These are phyloP conservation scores for Hipposideros larvatus DNA, from an alignment of 2,797 vertebrate genomes.

Conservation along the genomic window DNA sequence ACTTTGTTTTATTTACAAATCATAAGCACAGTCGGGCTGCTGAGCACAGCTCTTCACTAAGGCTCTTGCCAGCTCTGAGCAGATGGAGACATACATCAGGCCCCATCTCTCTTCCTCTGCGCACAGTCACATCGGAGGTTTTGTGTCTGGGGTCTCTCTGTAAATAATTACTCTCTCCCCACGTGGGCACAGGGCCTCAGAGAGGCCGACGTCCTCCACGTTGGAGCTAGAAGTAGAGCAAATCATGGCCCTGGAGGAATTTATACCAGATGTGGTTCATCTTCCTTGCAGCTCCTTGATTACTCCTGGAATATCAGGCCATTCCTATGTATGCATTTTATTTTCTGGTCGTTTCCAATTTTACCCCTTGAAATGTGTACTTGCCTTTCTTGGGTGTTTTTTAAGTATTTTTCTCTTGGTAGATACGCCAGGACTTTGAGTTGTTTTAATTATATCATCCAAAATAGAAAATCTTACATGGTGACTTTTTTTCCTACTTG, in stretches of 20 bases:
- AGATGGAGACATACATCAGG: slow-evolving; percentile 88
- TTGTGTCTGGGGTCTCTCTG: neutral
- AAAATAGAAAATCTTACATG: neutral
- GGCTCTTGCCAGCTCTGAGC: slow-evolving; percentile 89
- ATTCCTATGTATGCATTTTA: neutral
- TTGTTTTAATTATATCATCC: neutral
- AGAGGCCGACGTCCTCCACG: neutral
- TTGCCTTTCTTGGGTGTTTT: neutral
- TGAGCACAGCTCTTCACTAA: slow-evolving; percentile 87
- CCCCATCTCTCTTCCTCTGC: neutral
- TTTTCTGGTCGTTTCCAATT: neutral
- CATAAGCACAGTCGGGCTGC: slow-evolving; percentile 88
- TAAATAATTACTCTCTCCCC: neutral
- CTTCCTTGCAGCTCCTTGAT: neutral
- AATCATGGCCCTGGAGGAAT: neutral
- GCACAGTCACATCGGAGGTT: neutral
- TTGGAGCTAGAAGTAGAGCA: neutral
- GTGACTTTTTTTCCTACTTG: neutral
- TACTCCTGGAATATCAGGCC: neutral
- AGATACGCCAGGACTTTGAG: neutral
- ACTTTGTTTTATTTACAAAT: slow-evolving; percentile 93
- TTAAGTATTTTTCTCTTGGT: neutral
- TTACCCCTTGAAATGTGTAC: neutral
- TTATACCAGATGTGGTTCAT: neutral
- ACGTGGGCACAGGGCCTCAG: rapidly evolving